Conservation (phyloP, 2,113 vertebrate species). For the Junco hyemalis region DNA sequence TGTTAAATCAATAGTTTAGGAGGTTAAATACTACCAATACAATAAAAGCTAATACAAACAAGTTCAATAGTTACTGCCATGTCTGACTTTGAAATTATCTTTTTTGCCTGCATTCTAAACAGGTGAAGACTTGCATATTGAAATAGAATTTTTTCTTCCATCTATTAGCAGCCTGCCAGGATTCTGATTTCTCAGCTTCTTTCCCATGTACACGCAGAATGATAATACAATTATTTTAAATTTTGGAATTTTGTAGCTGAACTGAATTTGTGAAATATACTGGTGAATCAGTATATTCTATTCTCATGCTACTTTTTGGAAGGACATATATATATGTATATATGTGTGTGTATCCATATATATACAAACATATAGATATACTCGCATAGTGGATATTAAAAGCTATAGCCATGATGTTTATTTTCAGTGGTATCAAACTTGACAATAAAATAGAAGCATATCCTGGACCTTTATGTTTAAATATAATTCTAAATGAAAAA, state of each 20-base stretch:
- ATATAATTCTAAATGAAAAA: conserved; percentile 52
- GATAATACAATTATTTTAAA: neutral
- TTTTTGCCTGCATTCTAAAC: conserved; percentile 51
- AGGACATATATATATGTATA: neutral
- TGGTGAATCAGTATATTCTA: neutral
- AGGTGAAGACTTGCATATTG: conserved; percentile 59
- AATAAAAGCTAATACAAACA: conserved; percentile 53
- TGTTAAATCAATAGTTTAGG: conserved; percentile 41
- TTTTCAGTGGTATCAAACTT: conserved; percentile 18
- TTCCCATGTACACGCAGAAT: conserved; percentile 13
- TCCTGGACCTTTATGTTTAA: neutral
- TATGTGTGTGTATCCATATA: too few species aligned
- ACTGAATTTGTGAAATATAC: conserved; percentile 1
- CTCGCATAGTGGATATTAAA: neutral
- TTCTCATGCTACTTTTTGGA: neutral
- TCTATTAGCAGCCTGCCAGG: conserved; percentile 42
- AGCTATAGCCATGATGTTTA: neutral
- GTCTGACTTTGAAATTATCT: conserved; percentile 40
- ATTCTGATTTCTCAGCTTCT: conserved; percentile 52
- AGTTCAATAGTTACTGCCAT: conserved; percentile 30
- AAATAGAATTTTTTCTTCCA: conserved; percentile 46
- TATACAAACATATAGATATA: too few species aligned
- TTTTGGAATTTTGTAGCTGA: conserved; percentile 4
- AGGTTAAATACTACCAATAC: conserved; percentile 49
- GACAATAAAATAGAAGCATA: conserved; percentile 23